Evolutionary conservation across 2,797 vertebrate genomes (phyloP), one percentile per base, ranked within the genome.

Genomic region (Sebastes dallii): DNA sequence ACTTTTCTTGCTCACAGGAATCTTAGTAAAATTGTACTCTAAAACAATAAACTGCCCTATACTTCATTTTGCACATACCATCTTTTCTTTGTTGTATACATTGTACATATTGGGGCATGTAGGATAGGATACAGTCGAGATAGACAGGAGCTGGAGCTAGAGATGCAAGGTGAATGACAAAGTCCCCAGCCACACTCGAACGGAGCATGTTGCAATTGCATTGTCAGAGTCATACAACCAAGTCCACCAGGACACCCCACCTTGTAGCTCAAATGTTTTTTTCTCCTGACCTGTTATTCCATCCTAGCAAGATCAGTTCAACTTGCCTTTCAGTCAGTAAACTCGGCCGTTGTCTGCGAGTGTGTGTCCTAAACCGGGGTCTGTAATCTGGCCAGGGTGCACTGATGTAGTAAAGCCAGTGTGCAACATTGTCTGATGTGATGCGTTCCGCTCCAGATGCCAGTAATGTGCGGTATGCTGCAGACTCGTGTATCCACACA

Each of bases 401-500:
- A 13, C 52, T 84, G 82, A 82, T 81, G 78, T 67, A 34, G 75
- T 86, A 83, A 91, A 91, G 70, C 90, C 82, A 82, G 83, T 68
- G 84, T 86, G 78, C 76, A 89, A 85, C 79, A 65, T 56, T 60
- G 78, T 55, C 72, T 78, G 73, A 84, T 83, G 69, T 60, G 79
- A 29, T 66, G 36, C 55, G 81, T 86, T 86, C 70, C 67, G 84
- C 84, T 89, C 77, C 83, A 80, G 77, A 84, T 85, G 88, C 22
- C 74, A 82, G 39, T 87, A 85, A 91, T 89, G 78, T 71, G 81
- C 25, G 81, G 75, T 76, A 83, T 86, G 85, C 74, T 81, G 80
- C 72, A 76, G 75, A 59, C 79, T 72, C 60, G 72, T 83, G 82
- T 71, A 82, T 58, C 25, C 78, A 72, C 42, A 69, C 61, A 54